Evolutionary conservation across 2,113 vertebrate genomes (phyloP).

Genomic region (Pedetes capensis): DNA sequence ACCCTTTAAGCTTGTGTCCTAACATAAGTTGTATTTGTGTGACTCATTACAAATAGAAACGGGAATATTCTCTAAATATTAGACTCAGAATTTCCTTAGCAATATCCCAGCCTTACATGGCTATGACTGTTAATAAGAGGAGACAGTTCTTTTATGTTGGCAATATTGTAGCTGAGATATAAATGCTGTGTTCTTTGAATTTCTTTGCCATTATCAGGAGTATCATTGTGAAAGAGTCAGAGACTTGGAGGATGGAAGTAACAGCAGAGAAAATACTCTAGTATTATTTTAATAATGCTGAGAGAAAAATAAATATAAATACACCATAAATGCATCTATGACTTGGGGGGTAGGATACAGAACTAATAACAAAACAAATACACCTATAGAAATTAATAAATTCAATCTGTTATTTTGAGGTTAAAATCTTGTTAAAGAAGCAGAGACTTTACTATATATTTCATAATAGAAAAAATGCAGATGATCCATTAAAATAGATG

Average conservation of each 20-base stretch:
- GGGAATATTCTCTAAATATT: constrained; percentile 83
- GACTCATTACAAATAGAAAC: constrained; percentile 84
- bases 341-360: not conserved
- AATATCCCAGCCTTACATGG: constrained; percentile 73
- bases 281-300: not conserved
- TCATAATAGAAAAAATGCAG: constrained; percentile 12
- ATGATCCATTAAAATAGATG: constrained; percentile 22
- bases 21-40: constrained; percentile 84
- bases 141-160: constrained; percentile 43
- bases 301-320: constrained; percentile 31
- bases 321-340: not conserved
- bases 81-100: constrained; percentile 82
- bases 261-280: not conserved
- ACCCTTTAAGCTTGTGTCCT: constrained; percentile 82
- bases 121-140: constrained; percentile 63
- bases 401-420: not conserved
- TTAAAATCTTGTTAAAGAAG: not conserved
- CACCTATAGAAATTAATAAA: not conserved
- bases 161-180: not conserved
- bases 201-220: not conserved
- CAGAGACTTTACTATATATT: not conserved
- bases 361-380: not conserved
- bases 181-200: not conserved
- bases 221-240: not conserved
- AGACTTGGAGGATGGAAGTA: not conserved